Percentiles rank a stretch among this genome's conserved stretches.
Conservation (phyloP, 1,140 invertebrate species). For the Bombus affinis region DNA sequence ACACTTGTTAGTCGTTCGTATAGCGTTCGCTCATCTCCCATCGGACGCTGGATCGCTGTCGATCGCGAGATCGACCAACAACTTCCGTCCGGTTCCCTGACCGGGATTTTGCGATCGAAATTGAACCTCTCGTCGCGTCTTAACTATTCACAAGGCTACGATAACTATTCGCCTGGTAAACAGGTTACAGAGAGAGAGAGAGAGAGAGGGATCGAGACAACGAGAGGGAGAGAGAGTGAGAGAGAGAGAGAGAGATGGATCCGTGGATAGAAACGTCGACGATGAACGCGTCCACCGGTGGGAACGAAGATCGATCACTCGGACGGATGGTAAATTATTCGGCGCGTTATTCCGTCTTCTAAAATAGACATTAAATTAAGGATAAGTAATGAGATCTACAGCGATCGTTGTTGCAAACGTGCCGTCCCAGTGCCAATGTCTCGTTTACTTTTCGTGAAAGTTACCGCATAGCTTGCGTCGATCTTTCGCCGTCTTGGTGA, state of each 20-base stretch:
- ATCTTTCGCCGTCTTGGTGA: neutral
- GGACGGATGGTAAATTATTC: slow-evolving; percentile 20
- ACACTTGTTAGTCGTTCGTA: neutral
- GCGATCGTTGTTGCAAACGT: slow-evolving; percentile 46
- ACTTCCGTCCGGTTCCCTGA: neutral
- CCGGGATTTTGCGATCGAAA: neutral
- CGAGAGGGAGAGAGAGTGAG: neutral
- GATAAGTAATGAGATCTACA: slow-evolving; percentile 46
- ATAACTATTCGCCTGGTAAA: neutral
- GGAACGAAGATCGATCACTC: slow-evolving; percentile 13
- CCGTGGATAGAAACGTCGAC: neutral
- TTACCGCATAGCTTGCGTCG: slow-evolving; percentile 43
- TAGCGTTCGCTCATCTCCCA: slow-evolving; percentile 1
- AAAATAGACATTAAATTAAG: slow-evolving; percentile 53
- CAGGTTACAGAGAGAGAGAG: neutral
- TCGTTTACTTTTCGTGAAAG: slow-evolving; percentile 52
- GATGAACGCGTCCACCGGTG: neutral
- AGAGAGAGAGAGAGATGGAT: neutral
- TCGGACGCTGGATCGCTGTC: neutral
- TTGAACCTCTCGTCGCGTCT: neutral
- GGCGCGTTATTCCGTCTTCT: slow-evolving; percentile 50
- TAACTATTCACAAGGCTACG: slow-evolving; percentile 1
- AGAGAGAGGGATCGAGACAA: no score
- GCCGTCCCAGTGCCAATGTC: slow-evolving; percentile 51
- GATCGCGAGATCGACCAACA: slow-evolving; percentile 19